Evolutionary conservation across 92 coral and sea anemone genomes (phyloP).

Genomic region (Actinostola sp.): DNA sequence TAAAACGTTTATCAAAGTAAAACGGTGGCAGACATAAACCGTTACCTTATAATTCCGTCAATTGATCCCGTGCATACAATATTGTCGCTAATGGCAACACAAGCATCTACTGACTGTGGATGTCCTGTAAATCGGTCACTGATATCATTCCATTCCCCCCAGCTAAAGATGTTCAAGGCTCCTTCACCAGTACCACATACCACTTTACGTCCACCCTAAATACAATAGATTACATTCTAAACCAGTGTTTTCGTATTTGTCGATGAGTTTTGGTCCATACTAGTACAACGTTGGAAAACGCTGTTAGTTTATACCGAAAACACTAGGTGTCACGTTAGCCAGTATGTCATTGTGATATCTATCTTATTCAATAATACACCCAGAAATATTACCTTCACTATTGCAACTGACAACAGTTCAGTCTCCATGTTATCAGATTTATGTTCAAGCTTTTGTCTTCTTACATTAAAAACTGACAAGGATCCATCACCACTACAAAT

Average conservation of each 20-base stretch:
- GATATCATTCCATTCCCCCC: conserved; percentile 97
- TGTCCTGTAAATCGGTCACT: conserved; percentile 99
- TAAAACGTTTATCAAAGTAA: not conserved
- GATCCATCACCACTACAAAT: conserved; percentile 93
- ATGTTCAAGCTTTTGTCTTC: conserved; percentile 86
- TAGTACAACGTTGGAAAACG: no score
- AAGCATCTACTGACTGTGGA: conserved; percentile 96
- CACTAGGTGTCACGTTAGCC: no score
- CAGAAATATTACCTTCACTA: conserved; percentile 76
- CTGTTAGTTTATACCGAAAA: no score
- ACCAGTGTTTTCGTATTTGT: no score
- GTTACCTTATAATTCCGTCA: conserved; percentile 95
- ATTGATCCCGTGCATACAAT: conserved; percentile 99
- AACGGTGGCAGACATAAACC: not conserved
- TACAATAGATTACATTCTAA: not conserved
- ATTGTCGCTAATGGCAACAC: conserved; percentile 85
- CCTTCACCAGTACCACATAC: conserved; percentile 98
- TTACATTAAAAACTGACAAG: conserved; percentile 79
- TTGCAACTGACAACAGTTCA: conserved; percentile 86
- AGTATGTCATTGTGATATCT: no score
- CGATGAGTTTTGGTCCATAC: no score
- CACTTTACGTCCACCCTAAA: conserved; percentile 86
- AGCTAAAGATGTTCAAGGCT: conserved; percentile 83
- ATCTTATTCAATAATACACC: no score
- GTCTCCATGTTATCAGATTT: conserved; percentile 93